Evolutionary conservation across 2,797 vertebrate species (phyloP).

Genomic region (Rhinatrema bivittatum): DNA sequence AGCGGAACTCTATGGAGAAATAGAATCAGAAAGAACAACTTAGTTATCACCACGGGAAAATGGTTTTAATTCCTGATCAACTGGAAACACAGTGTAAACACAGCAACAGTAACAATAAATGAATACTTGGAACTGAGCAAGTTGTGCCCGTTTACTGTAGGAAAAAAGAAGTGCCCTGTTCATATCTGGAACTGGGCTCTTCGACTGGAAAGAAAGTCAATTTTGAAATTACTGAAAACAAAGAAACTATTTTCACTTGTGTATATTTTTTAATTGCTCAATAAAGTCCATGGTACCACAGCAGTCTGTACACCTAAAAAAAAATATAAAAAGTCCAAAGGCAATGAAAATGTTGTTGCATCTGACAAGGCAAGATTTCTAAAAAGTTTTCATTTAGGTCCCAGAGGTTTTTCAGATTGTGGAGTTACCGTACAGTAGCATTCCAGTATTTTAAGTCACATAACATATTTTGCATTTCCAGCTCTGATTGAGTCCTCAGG

Average conservation of each 20-base stretch:
- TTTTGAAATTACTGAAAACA: constrained; percentile 68
- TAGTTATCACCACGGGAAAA: constrained; percentile 52
- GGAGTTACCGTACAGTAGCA: background rate
- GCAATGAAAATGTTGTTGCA: constrained; percentile 38
- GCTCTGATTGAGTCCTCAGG: constrained; percentile 13
- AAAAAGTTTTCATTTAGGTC: constrained; percentile 7
- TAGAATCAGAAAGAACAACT: constrained; percentile 78
- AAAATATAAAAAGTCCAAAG: constrained; percentile 52
- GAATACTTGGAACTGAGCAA: constrained; percentile 55
- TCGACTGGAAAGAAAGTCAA: constrained; percentile 58
- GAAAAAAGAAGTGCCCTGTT: constrained; percentile 73
- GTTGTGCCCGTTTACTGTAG: constrained; percentile 66
- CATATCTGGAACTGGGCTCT: constrained; percentile 70
- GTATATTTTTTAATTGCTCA: constrained; percentile 94
- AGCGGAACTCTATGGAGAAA: constrained; percentile 87
- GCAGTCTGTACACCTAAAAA: constrained; percentile 67
- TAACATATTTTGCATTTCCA: constrained; percentile 11
- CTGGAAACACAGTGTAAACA: constrained; percentile 34
- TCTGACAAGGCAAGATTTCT: constrained; percentile 14
- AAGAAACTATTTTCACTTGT: constrained; percentile 82
- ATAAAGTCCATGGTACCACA: constrained; percentile 84
- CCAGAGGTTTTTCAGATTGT: constrained; percentile 9
- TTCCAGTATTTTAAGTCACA: too few relatives aligned
- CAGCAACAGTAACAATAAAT: constrained; percentile 36
- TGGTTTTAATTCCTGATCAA: constrained; percentile 34